phyloP scores from a whole-genome alignment of 2,888 invertebrate genomes.

The Busseola fusca region DNA sequence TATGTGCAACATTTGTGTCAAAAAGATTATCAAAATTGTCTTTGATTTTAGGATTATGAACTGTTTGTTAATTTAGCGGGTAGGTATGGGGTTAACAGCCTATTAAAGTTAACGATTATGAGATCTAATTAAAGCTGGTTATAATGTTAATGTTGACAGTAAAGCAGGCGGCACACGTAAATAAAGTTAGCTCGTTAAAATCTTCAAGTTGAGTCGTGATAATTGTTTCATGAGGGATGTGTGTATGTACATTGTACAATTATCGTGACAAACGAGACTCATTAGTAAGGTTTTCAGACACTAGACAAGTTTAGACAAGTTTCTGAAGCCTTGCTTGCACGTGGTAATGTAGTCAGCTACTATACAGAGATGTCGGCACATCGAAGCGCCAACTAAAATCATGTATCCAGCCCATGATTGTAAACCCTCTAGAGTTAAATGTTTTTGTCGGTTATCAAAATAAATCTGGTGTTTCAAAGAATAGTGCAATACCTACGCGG shows the following conservation, averaged over 20 bases:
- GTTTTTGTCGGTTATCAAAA: background rate
- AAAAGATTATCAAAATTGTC: constrained; percentile 32
- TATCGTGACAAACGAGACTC: background rate
- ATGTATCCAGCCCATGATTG: background rate
- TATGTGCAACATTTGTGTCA: constrained; percentile 23
- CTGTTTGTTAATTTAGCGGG: constrained; percentile 2
- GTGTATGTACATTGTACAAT: too few species aligned
- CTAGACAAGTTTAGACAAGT: too few species aligned
- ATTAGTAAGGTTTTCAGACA: background rate
- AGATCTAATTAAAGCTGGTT: constrained; percentile 10
- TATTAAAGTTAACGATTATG: constrained; percentile 2
- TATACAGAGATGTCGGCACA: background rate
- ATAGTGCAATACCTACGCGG: too few species aligned
- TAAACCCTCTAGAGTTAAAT: background rate
- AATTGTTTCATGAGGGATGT: constrained; percentile 8
- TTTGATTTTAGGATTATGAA: constrained; percentile 29
- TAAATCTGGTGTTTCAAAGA: background rate
- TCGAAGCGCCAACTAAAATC: background rate
- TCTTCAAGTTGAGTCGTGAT: constrained; percentile 6
- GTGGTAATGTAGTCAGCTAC: too few species aligned
- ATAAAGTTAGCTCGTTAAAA: constrained; percentile 35
- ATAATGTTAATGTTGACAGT: constrained; percentile 13
- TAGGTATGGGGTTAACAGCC: background rate
- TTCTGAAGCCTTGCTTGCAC: too few species aligned
- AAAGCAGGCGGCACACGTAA: background rate